Conservation (phyloP, 2,888 invertebrate species). For the Drosophila mettleri region DNA sequence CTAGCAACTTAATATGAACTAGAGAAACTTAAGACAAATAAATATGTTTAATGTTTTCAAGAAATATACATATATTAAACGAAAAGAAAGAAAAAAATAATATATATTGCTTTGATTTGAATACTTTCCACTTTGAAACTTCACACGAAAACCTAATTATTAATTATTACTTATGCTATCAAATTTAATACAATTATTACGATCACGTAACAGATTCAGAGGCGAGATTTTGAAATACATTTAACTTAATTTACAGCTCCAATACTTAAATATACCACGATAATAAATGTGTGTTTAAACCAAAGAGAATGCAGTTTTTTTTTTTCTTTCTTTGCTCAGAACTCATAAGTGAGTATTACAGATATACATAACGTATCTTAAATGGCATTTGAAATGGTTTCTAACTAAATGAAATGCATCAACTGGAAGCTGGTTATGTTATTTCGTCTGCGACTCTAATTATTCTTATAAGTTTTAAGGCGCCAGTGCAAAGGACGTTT, state of each 20-base stretch:
- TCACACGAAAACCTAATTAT: constrained; percentile 30
- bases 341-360: not conserved
- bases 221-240: constrained; percentile 12
- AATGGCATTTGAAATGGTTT: constrained; percentile 63
- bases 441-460: constrained; percentile 22
- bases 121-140: constrained; percentile 38
- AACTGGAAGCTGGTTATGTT: constrained; percentile 38
- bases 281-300: constrained; percentile 17
- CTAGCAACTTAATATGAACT: constrained; percentile 2
- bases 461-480: constrained; percentile 9
- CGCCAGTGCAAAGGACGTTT: constrained; percentile 49
- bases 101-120: constrained; percentile 50
- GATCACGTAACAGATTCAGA: constrained; percentile 28
- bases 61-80: constrained; percentile 10
- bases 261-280: constrained; percentile 39
- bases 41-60: constrained; percentile 32
- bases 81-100: constrained; percentile 18
- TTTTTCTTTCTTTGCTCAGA: too few species aligned
- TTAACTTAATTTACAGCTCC: constrained; percentile 29
- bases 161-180: constrained; percentile 25
- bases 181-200: constrained; percentile 24
- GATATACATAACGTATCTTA: constrained; percentile 17
- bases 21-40: constrained; percentile 40
- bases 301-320: constrained; percentile 23
- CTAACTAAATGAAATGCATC: constrained; percentile 47